Evolutionary conservation across 1,140 invertebrate genomes (phyloP).

Genomic region (Drosophila equinoxialis): DNA sequence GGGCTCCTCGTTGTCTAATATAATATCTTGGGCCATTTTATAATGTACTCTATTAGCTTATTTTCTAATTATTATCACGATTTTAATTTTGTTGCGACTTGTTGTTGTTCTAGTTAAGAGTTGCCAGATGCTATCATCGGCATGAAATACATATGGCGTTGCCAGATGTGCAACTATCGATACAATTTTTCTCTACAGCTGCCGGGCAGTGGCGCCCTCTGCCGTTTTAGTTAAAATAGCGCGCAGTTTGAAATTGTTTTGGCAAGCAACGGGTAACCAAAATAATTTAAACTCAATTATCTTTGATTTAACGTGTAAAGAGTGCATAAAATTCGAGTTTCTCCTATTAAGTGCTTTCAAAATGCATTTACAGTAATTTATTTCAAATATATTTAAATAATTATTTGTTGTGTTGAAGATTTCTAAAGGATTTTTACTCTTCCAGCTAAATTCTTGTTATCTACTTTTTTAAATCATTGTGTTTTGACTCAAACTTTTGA

Average conservation of each 20-base stretch:
- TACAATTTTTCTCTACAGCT: not conserved
- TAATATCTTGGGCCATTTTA: conserved; percentile 74
- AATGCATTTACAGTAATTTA: too few relatives aligned
- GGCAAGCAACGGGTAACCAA: not conserved
- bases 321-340: too few relatives aligned
- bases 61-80: conserved; percentile 20
- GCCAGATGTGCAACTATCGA: not conserved
- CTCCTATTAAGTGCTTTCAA: too few relatives aligned
- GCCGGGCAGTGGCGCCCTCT: not conserved
- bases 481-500: too few relatives aligned
- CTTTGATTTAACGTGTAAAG: too few relatives aligned
- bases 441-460: too few relatives aligned
- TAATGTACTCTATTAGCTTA: not conserved
- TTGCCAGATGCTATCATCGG: not conserved
- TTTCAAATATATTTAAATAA: too few relatives aligned
- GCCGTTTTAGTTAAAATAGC: not conserved
- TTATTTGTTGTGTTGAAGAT: too few relatives aligned
- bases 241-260: not conserved
- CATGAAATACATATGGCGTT: not conserved
- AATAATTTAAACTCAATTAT: not conserved
- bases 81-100: conserved; percentile 13
- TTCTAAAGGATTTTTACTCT: too few relatives aligned
- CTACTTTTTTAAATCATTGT: not conserved
- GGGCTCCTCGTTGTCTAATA: conserved; percentile 74
- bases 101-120: not conserved